Percentiles rank a stretch among this genome's conserved stretches.
Conservation (phyloP, 1,140 invertebrate species). For the Schlechtendalia chinensis region DNA sequence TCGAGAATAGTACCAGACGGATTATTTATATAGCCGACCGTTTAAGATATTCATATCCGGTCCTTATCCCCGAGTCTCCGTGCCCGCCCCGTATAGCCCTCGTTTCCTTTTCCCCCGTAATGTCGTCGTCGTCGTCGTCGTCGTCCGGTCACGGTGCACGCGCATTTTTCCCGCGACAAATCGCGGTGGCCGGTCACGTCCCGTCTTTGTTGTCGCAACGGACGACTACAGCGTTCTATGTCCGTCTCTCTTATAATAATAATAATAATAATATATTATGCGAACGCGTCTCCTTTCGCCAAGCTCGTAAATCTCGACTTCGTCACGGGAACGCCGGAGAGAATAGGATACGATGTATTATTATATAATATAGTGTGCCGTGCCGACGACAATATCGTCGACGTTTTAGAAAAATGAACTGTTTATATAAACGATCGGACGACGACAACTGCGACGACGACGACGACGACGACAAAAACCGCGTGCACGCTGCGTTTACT, state of each 20-base stretch:
- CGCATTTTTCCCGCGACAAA: conserved; percentile 14
- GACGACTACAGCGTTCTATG: too few species aligned
- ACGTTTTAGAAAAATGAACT: conserved; percentile 35
- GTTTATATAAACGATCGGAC: conserved; percentile 26
- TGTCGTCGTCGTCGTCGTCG: too few species aligned
- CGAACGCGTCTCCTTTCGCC: neutral
- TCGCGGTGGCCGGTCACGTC: neutral
- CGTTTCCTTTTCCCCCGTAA: too few species aligned
- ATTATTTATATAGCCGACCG: conserved; percentile 15
- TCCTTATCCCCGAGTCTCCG: conserved; percentile 33
- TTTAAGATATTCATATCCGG: conserved; percentile 28
- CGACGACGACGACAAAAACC: neutral
- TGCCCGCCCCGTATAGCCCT: too few species aligned
- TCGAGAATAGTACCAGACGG: conserved; percentile 4
- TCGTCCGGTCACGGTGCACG: too few species aligned
- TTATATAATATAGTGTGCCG: too few species aligned
- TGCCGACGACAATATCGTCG: neutral
- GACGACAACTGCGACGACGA: too few species aligned
- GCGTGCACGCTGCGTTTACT: too few species aligned
- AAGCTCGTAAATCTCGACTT: conserved; percentile 28
- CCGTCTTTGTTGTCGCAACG: conserved; percentile 5
- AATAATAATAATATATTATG: conserved; percentile 4
- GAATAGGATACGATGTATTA: neutral
- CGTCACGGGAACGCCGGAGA: conserved; percentile 8
- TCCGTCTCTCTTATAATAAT: conserved; percentile 9